Conservation (phyloP, 2,113 vertebrate species). For the Oreochromis niloticus region DNA sequence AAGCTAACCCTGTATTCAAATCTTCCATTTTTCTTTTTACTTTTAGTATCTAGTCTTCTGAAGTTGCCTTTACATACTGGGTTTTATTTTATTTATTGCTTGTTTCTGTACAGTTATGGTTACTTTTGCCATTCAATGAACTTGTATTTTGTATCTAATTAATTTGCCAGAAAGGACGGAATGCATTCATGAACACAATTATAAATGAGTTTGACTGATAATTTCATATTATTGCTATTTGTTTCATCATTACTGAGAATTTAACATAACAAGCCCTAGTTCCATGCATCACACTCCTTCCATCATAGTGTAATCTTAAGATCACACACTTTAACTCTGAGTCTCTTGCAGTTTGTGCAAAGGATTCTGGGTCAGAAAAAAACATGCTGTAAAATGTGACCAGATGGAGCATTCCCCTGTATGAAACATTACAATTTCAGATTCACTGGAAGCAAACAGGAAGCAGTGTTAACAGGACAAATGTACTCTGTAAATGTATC, state of each 20-base stretch:
- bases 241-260: too few relatives aligned
- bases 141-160: too few relatives aligned
- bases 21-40: background rate
- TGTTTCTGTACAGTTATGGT: background rate
- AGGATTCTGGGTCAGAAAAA: background rate
- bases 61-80: background rate
- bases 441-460: background rate
- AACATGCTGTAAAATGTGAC: background rate
- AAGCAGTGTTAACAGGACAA: background rate
- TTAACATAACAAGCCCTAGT: background rate
- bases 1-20: background rate
- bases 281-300: background rate
- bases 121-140: too few relatives aligned
- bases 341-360: background rate
- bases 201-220: too few relatives aligned
- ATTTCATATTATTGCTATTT: too few relatives aligned
- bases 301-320: background rate
- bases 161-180: too few relatives aligned
- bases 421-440: background rate
- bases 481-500: background rate
- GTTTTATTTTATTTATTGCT: fast-evolving
- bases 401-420: background rate
- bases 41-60: background rate
- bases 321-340: background rate
- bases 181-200: too few relatives aligned